phyloP scores from a whole-genome alignment of 1,140 invertebrate genomes.

The Psix sp. region DNA sequence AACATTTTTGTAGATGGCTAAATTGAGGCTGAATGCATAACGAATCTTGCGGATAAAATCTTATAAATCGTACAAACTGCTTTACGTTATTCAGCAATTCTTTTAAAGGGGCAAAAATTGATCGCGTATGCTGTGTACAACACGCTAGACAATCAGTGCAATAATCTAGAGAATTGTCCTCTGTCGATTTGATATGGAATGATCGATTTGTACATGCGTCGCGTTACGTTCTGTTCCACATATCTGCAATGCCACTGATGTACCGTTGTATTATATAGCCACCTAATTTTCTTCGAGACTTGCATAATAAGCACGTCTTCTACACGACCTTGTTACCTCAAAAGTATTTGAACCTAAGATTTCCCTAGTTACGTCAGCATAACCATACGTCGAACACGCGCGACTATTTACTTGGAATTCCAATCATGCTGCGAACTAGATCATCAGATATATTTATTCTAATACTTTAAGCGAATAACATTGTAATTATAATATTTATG shows the following conservation, averaged over 20 bases:
- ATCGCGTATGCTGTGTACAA: conserved; percentile 49
- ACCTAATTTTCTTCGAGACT: conserved; percentile 65
- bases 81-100: conserved; percentile 36
- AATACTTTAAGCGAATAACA: background rate
- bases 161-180: conserved; percentile 53
- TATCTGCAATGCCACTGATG: conserved; percentile 55
- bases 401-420: conserved; percentile 45
- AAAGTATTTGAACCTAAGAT: conserved; percentile 55
- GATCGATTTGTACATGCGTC: conserved; percentile 54
- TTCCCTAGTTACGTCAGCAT: conserved; percentile 58
- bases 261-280: conserved; percentile 63
- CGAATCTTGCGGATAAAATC: conserved; percentile 19
- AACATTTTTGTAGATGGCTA: background rate
- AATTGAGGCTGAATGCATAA: background rate
- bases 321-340: conserved; percentile 57
- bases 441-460: background rate
- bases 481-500: conserved; percentile 1
- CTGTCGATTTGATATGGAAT: conserved; percentile 57
- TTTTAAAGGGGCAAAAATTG: conserved; percentile 19
- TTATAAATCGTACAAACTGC: conserved; percentile 46
- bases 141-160: conserved; percentile 55
- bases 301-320: conserved; percentile 61
- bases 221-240: conserved; percentile 65
- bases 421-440: conserved; percentile 57
- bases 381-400: conserved; percentile 28